Percentiles rank a stretch among this genome's conserved stretches.
Evolutionary conservation across 2,888 invertebrate genomes (phyloP).

Genomic region (Pachydiplax longipennis): DNA sequence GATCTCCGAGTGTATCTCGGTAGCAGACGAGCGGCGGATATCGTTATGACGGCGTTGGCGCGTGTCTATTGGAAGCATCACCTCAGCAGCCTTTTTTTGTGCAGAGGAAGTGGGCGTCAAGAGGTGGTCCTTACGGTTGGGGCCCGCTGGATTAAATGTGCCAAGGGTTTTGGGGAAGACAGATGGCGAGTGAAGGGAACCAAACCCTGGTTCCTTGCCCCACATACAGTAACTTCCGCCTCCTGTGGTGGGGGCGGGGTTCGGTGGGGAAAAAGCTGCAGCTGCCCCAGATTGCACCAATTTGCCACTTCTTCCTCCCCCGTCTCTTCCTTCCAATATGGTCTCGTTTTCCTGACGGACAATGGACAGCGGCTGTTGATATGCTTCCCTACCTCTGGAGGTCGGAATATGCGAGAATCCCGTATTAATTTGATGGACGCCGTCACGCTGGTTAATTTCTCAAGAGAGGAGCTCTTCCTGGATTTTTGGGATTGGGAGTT

Average conservation of each 20-base stretch:
- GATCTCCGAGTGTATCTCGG: no score
- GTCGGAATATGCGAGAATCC: no score
- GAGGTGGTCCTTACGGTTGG: background rate
- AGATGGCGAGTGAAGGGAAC: constrained; percentile 31
- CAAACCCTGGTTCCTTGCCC: background rate
- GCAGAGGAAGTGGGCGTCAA: background rate
- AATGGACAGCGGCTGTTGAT: no score
- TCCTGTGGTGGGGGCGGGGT: background rate
- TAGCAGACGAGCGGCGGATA: background rate
- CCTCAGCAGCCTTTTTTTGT: background rate
- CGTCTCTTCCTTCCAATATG: background rate
- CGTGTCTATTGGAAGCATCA: constrained; percentile 13
- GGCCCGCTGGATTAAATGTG: background rate
- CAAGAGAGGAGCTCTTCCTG: no score
- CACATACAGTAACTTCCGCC: background rate
- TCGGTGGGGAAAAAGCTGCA: background rate
- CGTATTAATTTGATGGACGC: no score
- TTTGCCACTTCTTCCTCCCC: constrained; percentile 7
- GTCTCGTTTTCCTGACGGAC: background rate
- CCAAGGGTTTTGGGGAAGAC: constrained; percentile 1
- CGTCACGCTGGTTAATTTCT: no score
- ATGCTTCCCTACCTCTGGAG: no score
- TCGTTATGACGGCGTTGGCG: background rate
- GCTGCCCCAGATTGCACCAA: constrained; percentile 17
- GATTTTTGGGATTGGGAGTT: no score